These are phyloP conservation scores for honey bee (Apis mellifera) DNA, from an alignment of 1,140 invertebrate species.

Conservation along the genomic window Amel_HAv3.1 CM009942.2:11193001-11193500, in stretches of 20 bases:
- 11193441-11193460: too few relatives aligned
- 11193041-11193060: background rate
- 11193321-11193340: background rate
- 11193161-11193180: background rate
- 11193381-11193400: too few relatives aligned
- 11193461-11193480: background rate
- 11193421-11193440: too few relatives aligned
- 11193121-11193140: background rate
- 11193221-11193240: background rate
- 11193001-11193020: background rate
- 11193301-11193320: background rate
- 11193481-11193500: too few relatives aligned
- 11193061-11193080: background rate
- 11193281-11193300: background rate
- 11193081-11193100: background rate
- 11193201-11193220: background rate
- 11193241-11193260: too few relatives aligned
- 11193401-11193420: too few relatives aligned
- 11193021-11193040: too few relatives aligned
- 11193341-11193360: background rate
- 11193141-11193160: constrained; percentile 9
- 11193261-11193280: background rate
- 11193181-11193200: background rate
- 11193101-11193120: background rate
- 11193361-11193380: too few relatives aligned